These are phyloP conservation scores for Caenorhabditis latens DNA, from an alignment of 1,140 invertebrate species.

Conservation along the genomic window DNA sequence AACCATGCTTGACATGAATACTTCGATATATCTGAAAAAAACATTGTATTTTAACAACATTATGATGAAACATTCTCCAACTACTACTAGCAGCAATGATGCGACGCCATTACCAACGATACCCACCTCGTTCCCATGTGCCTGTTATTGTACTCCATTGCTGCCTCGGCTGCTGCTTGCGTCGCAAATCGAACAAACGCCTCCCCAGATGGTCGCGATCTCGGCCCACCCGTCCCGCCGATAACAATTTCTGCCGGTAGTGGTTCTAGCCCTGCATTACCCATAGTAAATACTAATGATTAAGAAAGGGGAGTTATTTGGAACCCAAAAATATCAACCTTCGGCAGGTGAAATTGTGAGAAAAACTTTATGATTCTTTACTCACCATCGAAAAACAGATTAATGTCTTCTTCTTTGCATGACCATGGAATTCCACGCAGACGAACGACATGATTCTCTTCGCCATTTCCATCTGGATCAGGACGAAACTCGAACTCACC, in stretches of 20 bases:
- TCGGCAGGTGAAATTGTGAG: background rate
- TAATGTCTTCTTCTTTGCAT: conserved; percentile 32
- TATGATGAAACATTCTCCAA: background rate
- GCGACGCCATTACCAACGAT: background rate
- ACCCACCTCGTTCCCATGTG: conserved; percentile 50
- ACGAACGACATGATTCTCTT: conserved; percentile 21
- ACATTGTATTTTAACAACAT: background rate
- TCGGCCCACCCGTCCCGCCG: conserved; percentile 44
- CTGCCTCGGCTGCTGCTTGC: conserved; percentile 22
- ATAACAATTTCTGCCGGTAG: conserved; percentile 49
- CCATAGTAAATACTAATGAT: conserved; percentile 10
- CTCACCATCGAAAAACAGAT: conserved; percentile 17
- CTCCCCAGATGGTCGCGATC: conserved; percentile 43
- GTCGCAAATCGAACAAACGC: conserved; percentile 37
- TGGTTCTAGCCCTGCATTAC: conserved; percentile 44
- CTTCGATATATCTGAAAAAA: conserved; percentile 43
- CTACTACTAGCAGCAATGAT: background rate
- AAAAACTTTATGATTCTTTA: background rate
- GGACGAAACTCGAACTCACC: conserved; percentile 35
- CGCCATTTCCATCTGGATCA: conserved; percentile 6
- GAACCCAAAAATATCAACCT: background rate
- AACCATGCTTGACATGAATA: conserved; percentile 46
- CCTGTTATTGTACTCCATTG: conserved; percentile 48
- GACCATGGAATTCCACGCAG: conserved; percentile 29
- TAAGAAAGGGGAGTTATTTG: background rate